These are phyloP conservation scores for Peromyscus polionotus DNA, from an alignment of 2,113 vertebrate species.

Conservation along the genomic window DNA sequence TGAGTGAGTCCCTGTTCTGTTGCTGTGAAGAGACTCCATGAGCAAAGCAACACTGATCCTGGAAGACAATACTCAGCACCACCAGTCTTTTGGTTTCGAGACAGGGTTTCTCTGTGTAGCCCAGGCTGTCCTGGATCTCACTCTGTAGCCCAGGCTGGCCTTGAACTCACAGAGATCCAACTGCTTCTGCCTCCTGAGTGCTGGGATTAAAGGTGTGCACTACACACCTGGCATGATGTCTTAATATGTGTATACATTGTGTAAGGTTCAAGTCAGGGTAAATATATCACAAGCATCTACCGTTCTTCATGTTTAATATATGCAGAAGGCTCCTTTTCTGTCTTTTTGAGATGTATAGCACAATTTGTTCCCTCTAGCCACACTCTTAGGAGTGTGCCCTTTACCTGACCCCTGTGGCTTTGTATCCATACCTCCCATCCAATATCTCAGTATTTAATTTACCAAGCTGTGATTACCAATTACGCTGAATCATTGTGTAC, in stretches of 20 bases:
- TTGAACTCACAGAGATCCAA: background rate
- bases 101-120: background rate
- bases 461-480: constrained; percentile 35
- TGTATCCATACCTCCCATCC: background rate
- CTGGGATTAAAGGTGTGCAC: background rate
- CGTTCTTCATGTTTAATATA: background rate
- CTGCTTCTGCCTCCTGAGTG: background rate
- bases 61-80: no score
- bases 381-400: background rate
- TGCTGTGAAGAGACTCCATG: background rate
- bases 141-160: background rate
- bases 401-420: background rate
- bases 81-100: background rate
- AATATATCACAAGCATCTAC: background rate
- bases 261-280: background rate
- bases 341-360: background rate
- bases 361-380: background rate
- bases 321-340: background rate
- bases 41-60: background rate
- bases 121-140: background rate
- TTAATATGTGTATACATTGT: background rate
- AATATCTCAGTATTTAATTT: background rate
- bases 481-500: background rate
- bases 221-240: background rate
- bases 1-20: background rate